Evolutionary conservation across 30 jellyfish, hydroid and myxozoan species (phyloP), one percentile per base, ranked within the genome.

Genomic region (Cassiopea xamachana): DNA sequence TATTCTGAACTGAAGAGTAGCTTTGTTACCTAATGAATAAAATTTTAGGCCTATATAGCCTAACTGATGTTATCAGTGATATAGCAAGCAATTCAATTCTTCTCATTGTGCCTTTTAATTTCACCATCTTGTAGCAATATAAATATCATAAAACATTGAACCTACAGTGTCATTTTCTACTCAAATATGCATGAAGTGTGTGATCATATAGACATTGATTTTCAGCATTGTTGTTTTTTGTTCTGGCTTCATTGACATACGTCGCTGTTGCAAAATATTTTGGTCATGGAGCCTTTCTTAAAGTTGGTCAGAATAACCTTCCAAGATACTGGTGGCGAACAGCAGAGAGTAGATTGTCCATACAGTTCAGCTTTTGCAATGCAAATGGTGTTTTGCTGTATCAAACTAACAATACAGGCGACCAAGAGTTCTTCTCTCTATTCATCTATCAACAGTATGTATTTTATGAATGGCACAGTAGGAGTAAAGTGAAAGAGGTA

Each of bases 401-500:
- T 71, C 95, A 88, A 70, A 78, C 48, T 49, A 88, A 88, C 47
- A 62, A 43, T 8, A 48, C 95, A 18, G 79, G 69, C 15, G 45
- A 84, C 48, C 69, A 60, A 18, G 90, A 78, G 27, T 88, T 88
- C 75, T 88, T 88, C 79, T 84, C 95, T n/a, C 51, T 88, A 1
- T 88, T 88, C 60, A 50, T 88, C 50, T 88, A 73, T 69, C 82
- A 79, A 68, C 81, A 77, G 27, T 88, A 88, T 79, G 51, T 88
- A 17, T 78, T 88, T 61, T 78, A 73, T 58, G 95, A 88, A 80
- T 88, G 95, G 95, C 95, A 82, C 55, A 85, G 95, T 10, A 71
- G 77, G 48, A 43, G n/a, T 18, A 78, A 76, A 14, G 95, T 88
- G 17, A 88, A 88, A 80, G 95, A 88, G 95, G 95, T 88, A 71